phyloP scores from a whole-genome alignment of 2,888 invertebrate genomes.

The Nebria brevicollis region DNA sequence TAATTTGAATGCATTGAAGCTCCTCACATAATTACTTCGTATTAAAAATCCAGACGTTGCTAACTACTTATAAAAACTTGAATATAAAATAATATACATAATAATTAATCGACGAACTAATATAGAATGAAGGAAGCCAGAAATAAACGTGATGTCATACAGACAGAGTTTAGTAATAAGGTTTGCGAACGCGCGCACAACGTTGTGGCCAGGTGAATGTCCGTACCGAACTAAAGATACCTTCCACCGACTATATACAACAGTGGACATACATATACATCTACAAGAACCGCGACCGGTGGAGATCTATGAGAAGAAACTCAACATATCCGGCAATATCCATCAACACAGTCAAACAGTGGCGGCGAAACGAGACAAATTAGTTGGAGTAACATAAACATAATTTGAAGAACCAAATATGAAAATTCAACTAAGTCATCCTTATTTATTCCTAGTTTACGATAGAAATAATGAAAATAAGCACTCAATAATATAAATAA shows the following conservation, averaged over 20 bases:
- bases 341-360: neutral
- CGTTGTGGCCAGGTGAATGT: slow-evolving; percentile 9
- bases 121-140: slow-evolving; percentile 7
- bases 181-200: neutral
- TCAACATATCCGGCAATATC: slow-evolving; percentile 1
- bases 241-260: neutral
- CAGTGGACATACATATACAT: neutral
- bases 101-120: neutral
- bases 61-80: neutral
- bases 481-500: neutral
- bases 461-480: too few relatives aligned
- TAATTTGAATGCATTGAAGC: too few relatives aligned
- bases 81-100: neutral
- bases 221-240: slow-evolving; percentile 6
- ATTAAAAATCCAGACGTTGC: too few relatives aligned
- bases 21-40: too few relatives aligned
- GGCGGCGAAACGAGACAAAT: neutral
- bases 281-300: neutral
- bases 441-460: too few relatives aligned
- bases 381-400: too few relatives aligned
- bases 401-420: too few relatives aligned
- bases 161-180: slow-evolving; percentile 2
- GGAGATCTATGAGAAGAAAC: slow-evolving; percentile 1
- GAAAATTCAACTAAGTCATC: too few relatives aligned
- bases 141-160: slow-evolving; percentile 17